Evolutionary conservation across 2,888 invertebrate genomes (phyloP), one percentile per base, ranked within the genome.

Genomic region (Onchidella celtica): DNA sequence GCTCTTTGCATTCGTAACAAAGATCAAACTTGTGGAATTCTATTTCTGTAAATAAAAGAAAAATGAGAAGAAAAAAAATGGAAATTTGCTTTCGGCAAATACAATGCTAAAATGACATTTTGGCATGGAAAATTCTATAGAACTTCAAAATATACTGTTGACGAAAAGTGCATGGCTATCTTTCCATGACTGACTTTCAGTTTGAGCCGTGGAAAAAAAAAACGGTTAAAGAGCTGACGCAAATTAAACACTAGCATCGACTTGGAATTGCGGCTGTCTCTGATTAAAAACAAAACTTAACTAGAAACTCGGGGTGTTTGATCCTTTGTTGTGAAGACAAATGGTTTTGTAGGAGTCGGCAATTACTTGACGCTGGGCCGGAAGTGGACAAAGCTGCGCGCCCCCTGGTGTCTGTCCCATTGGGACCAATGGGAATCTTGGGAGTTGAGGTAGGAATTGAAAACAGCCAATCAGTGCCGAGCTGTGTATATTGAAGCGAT

Each of bases 251-350:
- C 61, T 14, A 21, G n/a, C 61, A 14, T 61, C n/a, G 61, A n/a
- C 61, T 21, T n/a, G 61, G 75, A 9, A 65, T 63, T 75, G 65
- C n/a, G n/a, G n/a, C n/a, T 75, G 61, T 61, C 38, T 3, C 21
- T 75, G 65, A 65, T 75, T 29, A 65, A 63, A 17, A 14, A 47
- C 65, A 63, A 17, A 14, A 47, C 65, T 38, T 65, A 65, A 65
- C 40, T 65, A 9, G 77, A 68, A 36, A 1, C 11, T n/a, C n/a
- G 59, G 34, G 36, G 61, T 63, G n/a, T 61, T 24, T 57, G 73
- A 73, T 66, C 65, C 66, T 79, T 79, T 79, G 73, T 66, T 55
- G 73, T 66, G 38, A 79, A 79, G 79, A 79, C 72, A 73, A 79
- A 79, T 79, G 79, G 34, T 74, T 79, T 79, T 79, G 73, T 73